These are phyloP conservation scores for Tenualosa ilisha DNA, from an alignment of 2,797 vertebrate genomes.

Conservation along the genomic window DNA sequence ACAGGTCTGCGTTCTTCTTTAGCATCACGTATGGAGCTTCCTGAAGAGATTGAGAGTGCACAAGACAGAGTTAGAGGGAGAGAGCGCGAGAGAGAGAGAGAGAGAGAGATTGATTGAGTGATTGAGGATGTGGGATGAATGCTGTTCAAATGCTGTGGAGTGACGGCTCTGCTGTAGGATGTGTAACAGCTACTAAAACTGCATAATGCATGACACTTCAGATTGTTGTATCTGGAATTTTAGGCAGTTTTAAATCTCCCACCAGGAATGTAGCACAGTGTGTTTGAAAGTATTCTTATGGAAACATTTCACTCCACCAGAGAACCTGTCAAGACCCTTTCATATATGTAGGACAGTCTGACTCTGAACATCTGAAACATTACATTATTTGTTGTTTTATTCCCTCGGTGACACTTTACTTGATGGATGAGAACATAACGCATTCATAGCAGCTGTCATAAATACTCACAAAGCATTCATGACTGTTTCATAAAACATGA, in stretches of 20 bases:
- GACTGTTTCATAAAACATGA: too few species aligned
- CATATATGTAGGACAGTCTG: too few species aligned
- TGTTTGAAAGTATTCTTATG: neutral
- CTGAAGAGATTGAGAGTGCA: constrained; percentile 66
- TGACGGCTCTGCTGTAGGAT: neutral
- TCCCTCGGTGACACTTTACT: too few species aligned
- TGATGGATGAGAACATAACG: too few species aligned
- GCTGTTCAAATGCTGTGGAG: neutral
- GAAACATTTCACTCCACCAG: neutral
- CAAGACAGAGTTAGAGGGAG: neutral
- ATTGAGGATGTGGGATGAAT: neutral
- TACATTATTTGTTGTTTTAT: too few species aligned
- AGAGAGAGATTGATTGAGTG: neutral
- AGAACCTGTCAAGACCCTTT: neutral
- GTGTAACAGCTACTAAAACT: neutral
- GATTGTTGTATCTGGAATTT: neutral
- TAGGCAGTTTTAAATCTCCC: neutral
- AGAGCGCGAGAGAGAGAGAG: neutral
- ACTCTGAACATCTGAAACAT: too few species aligned
- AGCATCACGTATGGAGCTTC: constrained; percentile 99
- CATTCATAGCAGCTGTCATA: too few species aligned
- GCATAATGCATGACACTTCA: neutral
- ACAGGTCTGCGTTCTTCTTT: constrained; percentile 96
- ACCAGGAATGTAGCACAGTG: neutral
- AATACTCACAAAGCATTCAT: too few species aligned